Base-by-base conservation (phyloP, 2,113 vertebrate species). In the Tor tambroides region DNA sequence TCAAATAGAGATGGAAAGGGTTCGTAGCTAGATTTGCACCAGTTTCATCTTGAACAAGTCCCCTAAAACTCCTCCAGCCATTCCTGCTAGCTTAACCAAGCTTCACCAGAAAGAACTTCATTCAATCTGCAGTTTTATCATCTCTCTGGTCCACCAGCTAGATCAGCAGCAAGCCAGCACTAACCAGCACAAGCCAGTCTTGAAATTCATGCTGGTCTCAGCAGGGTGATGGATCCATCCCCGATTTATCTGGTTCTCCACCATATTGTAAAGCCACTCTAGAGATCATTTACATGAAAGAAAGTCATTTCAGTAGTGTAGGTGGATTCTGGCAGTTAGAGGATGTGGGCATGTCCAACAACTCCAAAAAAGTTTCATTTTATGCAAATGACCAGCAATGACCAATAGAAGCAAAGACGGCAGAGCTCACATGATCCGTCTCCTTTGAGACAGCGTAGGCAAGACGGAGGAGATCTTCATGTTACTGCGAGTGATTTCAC, bases 121-220 rank as follows among this genome's bases (percentile, higher is more conserved):
- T 41, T 46, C 38, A 43, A 1, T 43, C 21, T 41, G 21, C 21
- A 75, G 38, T 43, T 75, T 74, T 43, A 75, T 41, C 23, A 43
- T 8, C 1, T 21, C 8, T 43, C 5, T 74, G 11, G 38, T 75
- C 72, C 23, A 43, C 38, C 12, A 26, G 38, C 11, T 75, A 35
- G 8, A 75, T 75, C 71, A 75, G 72, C 11, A 75, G 23, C 72
- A 75, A 75, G 10, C 23, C 72, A 75, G 38, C 72, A 26, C 11
- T 75, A 75, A 56, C 49, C 32, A 59, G 77, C 54, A 54, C 2
- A 56, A 38, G 51, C 77, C 19, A 80, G 54, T 38, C 19, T 56
- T 32, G 19, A 11, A 56, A 59, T 78, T 78, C 17, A 78, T 79
- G 76, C 49, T 78, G 28, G 1, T 78, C 46, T 76, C 78, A 80